Evolutionary conservation across 2,888 invertebrate species (phyloP).

Genomic region (Sympetrum striolatum): DNA sequence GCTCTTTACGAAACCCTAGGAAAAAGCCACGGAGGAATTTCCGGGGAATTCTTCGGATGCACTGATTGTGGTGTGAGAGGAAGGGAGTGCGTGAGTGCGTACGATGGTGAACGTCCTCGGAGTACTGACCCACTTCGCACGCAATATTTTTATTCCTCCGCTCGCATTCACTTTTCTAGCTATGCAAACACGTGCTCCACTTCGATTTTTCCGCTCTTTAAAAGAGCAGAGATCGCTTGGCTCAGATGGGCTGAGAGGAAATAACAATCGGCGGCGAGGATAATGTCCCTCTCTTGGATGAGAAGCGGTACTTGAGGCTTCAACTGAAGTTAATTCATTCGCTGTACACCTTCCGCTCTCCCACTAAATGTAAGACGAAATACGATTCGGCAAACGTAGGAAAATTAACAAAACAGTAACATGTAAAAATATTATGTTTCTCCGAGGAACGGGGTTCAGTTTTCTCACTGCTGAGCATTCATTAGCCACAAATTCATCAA

Average conservation of each 20-base stretch:
- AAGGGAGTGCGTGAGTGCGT: not conserved
- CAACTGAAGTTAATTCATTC: too few species aligned
- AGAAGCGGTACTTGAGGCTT: too few species aligned
- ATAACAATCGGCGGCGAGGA: too few species aligned
- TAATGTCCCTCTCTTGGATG: too few species aligned
- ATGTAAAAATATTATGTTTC: not conserved
- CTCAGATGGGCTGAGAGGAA: too few species aligned
- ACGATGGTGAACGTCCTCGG: slow-evolving; percentile 15
- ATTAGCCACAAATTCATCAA: not conserved
- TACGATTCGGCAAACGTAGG: not conserved
- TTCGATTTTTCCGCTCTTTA: slow-evolving; percentile 9
- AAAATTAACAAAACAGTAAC: not conserved
- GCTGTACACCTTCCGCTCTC: too few species aligned
- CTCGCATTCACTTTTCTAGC: slow-evolving; percentile 29
- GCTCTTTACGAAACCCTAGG: not conserved
- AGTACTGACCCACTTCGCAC: slow-evolving; percentile 41
- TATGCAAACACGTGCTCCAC: slow-evolving; percentile 3
- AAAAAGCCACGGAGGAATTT: not conserved
- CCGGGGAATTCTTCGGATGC: not conserved
- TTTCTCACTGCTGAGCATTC: not conserved
- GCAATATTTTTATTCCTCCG: slow-evolving; percentile 25
- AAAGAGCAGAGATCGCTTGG: not conserved
- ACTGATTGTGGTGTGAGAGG: not conserved
- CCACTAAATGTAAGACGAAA: too few species aligned
- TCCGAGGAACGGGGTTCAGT: not conserved